Evolutionary conservation across 1,140 invertebrate species (phyloP), one percentile per base, ranked within the genome.

Genomic region (Coptotermes formosanus): DNA sequence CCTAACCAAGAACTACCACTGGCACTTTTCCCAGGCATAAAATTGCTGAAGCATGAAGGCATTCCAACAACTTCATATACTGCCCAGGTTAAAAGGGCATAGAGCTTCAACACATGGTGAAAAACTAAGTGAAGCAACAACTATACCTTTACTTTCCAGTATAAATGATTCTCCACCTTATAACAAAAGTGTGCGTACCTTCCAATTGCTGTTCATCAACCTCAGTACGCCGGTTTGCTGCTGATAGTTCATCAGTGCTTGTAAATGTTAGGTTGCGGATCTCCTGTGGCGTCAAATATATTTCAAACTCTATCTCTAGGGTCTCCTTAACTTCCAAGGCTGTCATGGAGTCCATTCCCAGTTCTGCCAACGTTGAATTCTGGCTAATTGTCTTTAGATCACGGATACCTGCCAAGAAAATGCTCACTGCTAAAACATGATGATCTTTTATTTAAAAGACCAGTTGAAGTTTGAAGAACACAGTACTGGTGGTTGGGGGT

Each of bases 311-410:
- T 87, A 93, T 89, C 89, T 96, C 95, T 23, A 95, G 89, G 11
- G 92, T 93, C 88, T 95, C 94, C 89, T 95, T 95, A 52, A 95
- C 93, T 91, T 98, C 97, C 2, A 97, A 96, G 8, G 95, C 96
- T 95, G 97, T 97, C 89, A 98, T 93, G 30, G 96, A 97, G 91
- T 98, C 97, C 92, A 98, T 95, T n/a, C 83, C 97, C 82, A 97
- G 92, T 90, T 97, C 96, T 83, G 90, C 43, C 11, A 94, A 89
- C 43, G 91, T 92, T 9, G 90, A 89, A 83, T 93, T 91, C 38
- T 90, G 89, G 84, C 91, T 91, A 21, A 94, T 87, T 25, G 89
- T 89, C 82, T 86, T 86, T 38, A 86, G 81, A 64, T 86, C 25
- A 6, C 64, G 38, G 21, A 85, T 43, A 32, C 85, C 85, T 85